A percentile compares a stretch with the other conserved stretches of the same genome.
phyloP scores from a whole-genome alignment of 1,140 invertebrate genomes.

The Gryon sp. region DNA sequence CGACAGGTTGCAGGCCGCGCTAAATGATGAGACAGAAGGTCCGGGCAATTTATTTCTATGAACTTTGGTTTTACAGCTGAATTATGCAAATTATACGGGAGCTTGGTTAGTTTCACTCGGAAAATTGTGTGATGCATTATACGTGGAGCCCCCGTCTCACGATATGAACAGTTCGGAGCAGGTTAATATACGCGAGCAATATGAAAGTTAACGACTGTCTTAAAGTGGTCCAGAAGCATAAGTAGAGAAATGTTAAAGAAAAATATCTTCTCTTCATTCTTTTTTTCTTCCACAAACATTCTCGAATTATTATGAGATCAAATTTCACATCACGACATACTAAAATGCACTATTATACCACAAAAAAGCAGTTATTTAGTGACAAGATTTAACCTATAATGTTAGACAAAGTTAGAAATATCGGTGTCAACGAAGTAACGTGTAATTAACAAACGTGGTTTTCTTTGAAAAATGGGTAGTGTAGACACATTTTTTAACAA shows the following conservation, averaged over 20 bases:
- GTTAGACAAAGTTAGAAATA: no score
- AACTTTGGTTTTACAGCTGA: conserved; percentile 56
- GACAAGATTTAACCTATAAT: no score
- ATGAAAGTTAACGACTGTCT: conserved; percentile 41
- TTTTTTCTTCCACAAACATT: no score
- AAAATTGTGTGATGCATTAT: conserved; percentile 50
- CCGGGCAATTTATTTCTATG: conserved; percentile 55
- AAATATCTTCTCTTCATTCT: no score
- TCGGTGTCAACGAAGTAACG: no score
- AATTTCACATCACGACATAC: no score
- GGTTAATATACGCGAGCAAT: conserved; percentile 41
- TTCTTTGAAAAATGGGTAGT: no score
- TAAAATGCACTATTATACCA: no score
- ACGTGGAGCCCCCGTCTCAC: conserved; percentile 6
- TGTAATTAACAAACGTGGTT: no score
- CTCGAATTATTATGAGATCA: no score
- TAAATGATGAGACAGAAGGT: conserved; percentile 32
- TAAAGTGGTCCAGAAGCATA: conserved; percentile 21
- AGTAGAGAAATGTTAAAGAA: conserved; percentile 56
- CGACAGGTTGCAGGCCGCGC: conserved; percentile 31
- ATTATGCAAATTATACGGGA: conserved; percentile 51
- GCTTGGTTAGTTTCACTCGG: conserved; percentile 48
- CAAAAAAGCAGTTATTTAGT: no score
- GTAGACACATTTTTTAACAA: no score
- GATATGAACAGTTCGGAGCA: conserved; percentile 43